A percentile compares a stretch with the other conserved stretches of the same genome.
phyloP scores from a whole-genome alignment of 2,797 vertebrate species.

The Myiothlypis chrysogaster region DNA sequence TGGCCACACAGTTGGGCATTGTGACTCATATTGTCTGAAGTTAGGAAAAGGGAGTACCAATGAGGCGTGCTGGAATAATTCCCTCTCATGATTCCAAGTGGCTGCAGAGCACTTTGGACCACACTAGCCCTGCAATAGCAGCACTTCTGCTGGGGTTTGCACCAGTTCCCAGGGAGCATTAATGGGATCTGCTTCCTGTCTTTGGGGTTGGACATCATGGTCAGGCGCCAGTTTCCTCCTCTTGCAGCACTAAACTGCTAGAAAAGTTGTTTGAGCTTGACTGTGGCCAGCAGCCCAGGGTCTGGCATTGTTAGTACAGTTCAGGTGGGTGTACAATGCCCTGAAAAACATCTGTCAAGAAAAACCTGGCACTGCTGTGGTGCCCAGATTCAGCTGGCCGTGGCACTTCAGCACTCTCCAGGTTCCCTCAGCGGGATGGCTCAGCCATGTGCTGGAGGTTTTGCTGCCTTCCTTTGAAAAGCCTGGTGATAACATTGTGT shows the following conservation, averaged over 20 bases:
- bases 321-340: not conserved
- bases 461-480: not conserved
- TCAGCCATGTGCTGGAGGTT: not conserved
- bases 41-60: not conserved
- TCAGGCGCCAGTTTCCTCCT: not conserved
- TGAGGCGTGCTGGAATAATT: not conserved
- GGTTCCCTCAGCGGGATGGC: accelerated
- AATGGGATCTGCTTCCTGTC: not conserved
- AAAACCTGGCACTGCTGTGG: not conserved
- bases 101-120: not conserved
- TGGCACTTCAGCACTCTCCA: not conserved
- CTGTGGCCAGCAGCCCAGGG: not conserved
- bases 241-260: not conserved
- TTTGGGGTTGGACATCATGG: not conserved
- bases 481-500: not conserved
- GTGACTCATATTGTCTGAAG: not conserved
- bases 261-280: not conserved
- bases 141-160: not conserved
- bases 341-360: not conserved
- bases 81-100: not conserved
- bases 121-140: not conserved
- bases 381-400: not conserved
- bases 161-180: not conserved
- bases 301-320: not conserved
- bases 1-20: not conserved